Conservation (phyloP, 2,888 invertebrate genomes). For the Euphydryas editha region DNA sequence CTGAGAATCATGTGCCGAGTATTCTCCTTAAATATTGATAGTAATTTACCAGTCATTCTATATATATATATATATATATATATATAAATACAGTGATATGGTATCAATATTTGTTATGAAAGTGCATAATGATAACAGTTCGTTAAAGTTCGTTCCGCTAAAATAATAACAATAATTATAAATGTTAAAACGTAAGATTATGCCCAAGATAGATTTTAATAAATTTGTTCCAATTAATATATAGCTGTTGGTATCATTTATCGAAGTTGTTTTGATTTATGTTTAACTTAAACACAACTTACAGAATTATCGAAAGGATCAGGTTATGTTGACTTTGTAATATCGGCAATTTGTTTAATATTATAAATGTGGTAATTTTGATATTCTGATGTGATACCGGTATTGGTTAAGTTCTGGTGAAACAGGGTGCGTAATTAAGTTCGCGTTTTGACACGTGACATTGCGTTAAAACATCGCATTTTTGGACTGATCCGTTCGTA, state of each 20-base stretch:
- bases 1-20: too few relatives aligned
- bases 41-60: too few relatives aligned
- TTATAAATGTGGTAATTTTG: background rate
- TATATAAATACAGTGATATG: background rate
- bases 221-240: constrained; percentile 29
- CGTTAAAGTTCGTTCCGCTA: background rate
- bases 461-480: too few relatives aligned
- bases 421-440: too few relatives aligned
- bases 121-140: background rate
- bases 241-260: constrained; percentile 23
- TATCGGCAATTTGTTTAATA: constrained; percentile 6
- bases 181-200: constrained; percentile 13
- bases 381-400: background rate
- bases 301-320: constrained; percentile 24
- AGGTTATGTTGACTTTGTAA: constrained; percentile 15
- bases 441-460: too few relatives aligned
- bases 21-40: too few relatives aligned
- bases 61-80: too few relatives aligned
- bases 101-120: background rate
- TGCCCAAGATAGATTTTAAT: constrained; percentile 20
- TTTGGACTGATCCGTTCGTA: too few relatives aligned
- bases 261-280: constrained; percentile 27
- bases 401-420: background rate
- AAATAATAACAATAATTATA: background rate
- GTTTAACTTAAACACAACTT: constrained; percentile 15